Evolutionary conservation across 2,888 invertebrate genomes (phyloP).

Genomic region (Yponomeuta plumbellus): DNA sequence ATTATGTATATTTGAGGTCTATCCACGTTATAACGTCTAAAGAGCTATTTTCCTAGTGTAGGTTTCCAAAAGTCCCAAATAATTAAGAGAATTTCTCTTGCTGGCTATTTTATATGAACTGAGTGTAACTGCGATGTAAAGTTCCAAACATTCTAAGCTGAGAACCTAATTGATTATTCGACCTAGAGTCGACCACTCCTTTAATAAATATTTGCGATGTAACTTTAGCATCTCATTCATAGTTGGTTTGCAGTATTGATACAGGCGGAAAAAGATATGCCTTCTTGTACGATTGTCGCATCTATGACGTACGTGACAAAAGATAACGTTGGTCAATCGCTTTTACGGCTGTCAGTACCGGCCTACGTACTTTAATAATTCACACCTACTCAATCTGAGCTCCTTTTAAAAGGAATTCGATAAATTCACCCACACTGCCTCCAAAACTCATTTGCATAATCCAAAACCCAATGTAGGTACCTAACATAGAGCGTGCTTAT

Average conservation of each 20-base stretch:
- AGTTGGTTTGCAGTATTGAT: too few species aligned
- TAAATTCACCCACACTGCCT: slow-evolving; percentile 53
- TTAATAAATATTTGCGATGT: not conserved
- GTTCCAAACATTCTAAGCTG: not conserved
- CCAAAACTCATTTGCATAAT: slow-evolving; percentile 27
- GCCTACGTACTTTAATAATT: slow-evolving; percentile 28
- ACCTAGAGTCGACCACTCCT: not conserved
- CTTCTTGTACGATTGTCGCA: too few species aligned
- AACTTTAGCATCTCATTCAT: not conserved
- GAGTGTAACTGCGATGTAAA: not conserved
- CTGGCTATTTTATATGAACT: too few species aligned
- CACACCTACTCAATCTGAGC: slow-evolving; percentile 57
- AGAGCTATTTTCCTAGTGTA: too few species aligned
- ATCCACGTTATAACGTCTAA: too few species aligned
- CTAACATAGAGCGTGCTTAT: not conserved
- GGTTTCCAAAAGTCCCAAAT: too few species aligned
- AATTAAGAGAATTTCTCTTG: too few species aligned
- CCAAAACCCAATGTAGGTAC: slow-evolving; percentile 14
- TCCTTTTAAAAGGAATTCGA: slow-evolving; percentile 59
- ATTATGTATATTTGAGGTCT: too few species aligned
- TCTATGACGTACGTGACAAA: too few species aligned
- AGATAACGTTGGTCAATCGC: too few species aligned
- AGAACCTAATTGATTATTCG: not conserved
- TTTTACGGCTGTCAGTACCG: not conserved
- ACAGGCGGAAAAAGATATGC: too few species aligned